Evolutionary conservation across 1,140 invertebrate genomes (phyloP), one percentile per base, ranked within the genome.

Genomic region (Trichonephila inaurata): DNA sequence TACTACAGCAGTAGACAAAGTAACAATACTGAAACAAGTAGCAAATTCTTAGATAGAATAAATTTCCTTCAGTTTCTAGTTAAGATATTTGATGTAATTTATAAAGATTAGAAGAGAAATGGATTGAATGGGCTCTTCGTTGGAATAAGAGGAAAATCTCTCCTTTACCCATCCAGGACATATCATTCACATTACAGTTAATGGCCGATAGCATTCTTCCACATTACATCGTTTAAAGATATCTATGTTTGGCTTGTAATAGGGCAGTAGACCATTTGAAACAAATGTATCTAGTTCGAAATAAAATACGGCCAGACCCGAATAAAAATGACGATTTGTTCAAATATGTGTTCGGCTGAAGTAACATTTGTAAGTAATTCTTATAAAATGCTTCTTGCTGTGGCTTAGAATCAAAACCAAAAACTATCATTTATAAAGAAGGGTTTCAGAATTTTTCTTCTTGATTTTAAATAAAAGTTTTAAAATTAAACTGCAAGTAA

Each of bases 81-180:
- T 66, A 24, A 24, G 64, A n/a, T 21, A 66, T 66, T 51, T 51
- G 4, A 7, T 51, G 51, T 51, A 51, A 66, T 10, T 10, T n/a
- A 66, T 66, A 66, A 21, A 21, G 64, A 66, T 66, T 66, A n/a
- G 64, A 66, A 66, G 64, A 66, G 64, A 66, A n/a, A 66, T 66
- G 8, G n/a, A 66, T 66, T 21, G 10, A n/a, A 66, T 66, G 64
- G 21, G 8, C 19, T 64, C 21, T 64, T 6, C 10, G 2, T 66
- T 21, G 21, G n/a, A 66, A 66, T n/a, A 66, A 66, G 7, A 21
- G 21, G 21, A 66, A 66, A 2, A 66, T 8, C 2, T 66, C 64
- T 66, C 21, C 19, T 66, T 66, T 66, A 21, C 21, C 21, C 64
- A n/a, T 66, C 64, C 64, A 66, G n/a, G 64, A 66, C 64, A 66